phyloP scores from a whole-genome alignment of 2,797 vertebrate genomes.

The Sylvilagus floridanus region DNA sequence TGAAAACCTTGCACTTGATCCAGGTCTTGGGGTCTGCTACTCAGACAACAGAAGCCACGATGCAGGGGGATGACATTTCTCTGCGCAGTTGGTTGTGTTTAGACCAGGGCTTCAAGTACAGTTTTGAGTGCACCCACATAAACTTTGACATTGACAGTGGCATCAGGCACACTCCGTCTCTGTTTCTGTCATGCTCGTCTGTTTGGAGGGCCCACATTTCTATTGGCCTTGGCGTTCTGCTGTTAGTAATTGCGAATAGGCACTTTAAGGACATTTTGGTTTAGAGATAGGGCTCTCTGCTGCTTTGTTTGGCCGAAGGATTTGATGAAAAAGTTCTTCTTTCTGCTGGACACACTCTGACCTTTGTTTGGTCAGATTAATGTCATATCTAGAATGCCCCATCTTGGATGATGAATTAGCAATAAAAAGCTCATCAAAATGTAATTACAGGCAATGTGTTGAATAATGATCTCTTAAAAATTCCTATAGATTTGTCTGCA shows the following conservation, averaged over 20 bases:
- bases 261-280: neutral
- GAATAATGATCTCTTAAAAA: conserved; percentile 81
- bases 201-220: accelerated
- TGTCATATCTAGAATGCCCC: conserved; percentile 69
- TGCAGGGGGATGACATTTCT: neutral
- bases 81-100: neutral
- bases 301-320: conserved; percentile 58
- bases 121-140: too few species aligned
- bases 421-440: conserved; percentile 82
- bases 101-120: neutral
- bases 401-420: conserved; percentile 69
- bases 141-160: accelerated
- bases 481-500: conserved; percentile 82
- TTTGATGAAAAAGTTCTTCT: conserved; percentile 57
- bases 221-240: neutral
- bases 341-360: conserved; percentile 67
- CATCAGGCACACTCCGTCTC: neutral
- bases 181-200: neutral
- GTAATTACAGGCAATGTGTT: conserved; percentile 81
- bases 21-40: neutral
- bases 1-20: neutral
- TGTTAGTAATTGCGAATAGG: conserved; percentile 17
- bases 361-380: conserved; percentile 70
- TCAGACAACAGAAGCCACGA: neutral
- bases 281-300: conserved; percentile 24